Conservation (phyloP, 1,140 invertebrate genomes). For the Eumeta japonica region DNA sequence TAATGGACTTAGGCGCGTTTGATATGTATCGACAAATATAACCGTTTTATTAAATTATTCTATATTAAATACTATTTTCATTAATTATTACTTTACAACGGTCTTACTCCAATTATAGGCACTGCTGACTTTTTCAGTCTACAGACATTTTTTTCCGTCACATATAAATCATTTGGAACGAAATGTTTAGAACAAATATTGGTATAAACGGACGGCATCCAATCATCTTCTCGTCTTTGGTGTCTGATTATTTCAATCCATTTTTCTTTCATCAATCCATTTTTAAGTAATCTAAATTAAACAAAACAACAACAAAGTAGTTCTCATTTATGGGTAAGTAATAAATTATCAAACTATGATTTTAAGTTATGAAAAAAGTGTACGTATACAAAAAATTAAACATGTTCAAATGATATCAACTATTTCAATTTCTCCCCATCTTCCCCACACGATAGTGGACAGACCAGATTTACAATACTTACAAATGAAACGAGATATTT, state of each 20-base stretch:
- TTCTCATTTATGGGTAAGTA: too few relatives aligned
- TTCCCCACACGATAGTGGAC: background rate
- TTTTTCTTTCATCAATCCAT: background rate
- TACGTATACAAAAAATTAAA: background rate
- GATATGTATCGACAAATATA: too few relatives aligned
- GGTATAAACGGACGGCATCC: background rate
- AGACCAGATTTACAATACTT: background rate
- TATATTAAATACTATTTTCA: too few relatives aligned
- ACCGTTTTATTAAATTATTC: too few relatives aligned
- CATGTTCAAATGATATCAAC: background rate
- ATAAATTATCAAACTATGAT: too few relatives aligned
- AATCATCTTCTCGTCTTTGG: background rate
- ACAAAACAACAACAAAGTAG: background rate
- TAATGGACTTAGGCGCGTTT: too few relatives aligned
- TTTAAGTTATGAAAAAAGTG: background rate
- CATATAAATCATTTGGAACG: background rate
- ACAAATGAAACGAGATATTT: background rate
- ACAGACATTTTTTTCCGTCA: background rate
- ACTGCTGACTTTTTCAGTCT: background rate
- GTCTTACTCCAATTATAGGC: background rate
- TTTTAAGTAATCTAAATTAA: constrained; percentile 1
- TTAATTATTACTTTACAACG: too few relatives aligned
- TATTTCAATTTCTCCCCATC: background rate
- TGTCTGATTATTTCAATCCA: background rate
- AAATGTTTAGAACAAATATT: background rate